phyloP scores from a whole-genome alignment of 2,797 vertebrate species.

The Danio choprae region DNA sequence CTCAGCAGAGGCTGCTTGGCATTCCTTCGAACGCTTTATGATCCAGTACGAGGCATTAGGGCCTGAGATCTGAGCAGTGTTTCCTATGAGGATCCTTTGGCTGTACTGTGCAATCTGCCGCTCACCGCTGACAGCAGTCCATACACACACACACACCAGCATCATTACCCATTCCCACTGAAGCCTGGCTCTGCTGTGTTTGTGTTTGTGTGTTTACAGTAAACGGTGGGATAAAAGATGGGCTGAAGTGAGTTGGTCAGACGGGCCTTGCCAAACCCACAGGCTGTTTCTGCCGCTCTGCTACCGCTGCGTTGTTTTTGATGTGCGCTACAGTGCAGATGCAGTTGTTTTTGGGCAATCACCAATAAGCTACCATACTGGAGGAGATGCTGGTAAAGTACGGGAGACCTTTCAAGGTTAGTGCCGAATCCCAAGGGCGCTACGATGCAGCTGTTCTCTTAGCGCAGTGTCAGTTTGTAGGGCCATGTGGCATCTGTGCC shows the following conservation, averaged over 20 bases:
- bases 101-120: constrained; percentile 26
- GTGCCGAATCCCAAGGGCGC: constrained; percentile 31
- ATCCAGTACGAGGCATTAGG: constrained; percentile 23
- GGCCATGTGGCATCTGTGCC: constrained; percentile 34
- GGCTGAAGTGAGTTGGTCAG: constrained; percentile 57
- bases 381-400: constrained; percentile 34
- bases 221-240: constrained; percentile 61
- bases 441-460: constrained; percentile 38
- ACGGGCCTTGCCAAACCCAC: constrained; percentile 57
- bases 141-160: constrained; percentile 8
- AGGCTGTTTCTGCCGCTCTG: constrained; percentile 49
- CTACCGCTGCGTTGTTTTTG: constrained; percentile 31
- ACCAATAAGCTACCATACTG: constrained; percentile 20
- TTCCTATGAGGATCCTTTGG: constrained; percentile 40
- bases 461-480: constrained; percentile 37
- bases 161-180: constrained; percentile 43
- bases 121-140: constrained; percentile 20
- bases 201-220: constrained; percentile 57
- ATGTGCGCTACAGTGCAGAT: constrained; percentile 24
- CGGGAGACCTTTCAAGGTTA: constrained; percentile 44
- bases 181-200: constrained; percentile 29
- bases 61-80: constrained; percentile 40
- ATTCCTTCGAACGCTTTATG: constrained; percentile 8
- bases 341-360: constrained; percentile 29
- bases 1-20: constrained; percentile 23